Evolutionary conservation across 2,888 invertebrate species (phyloP), one percentile per base, ranked within the genome.

Genomic region (Crocallis elinguaria): DNA sequence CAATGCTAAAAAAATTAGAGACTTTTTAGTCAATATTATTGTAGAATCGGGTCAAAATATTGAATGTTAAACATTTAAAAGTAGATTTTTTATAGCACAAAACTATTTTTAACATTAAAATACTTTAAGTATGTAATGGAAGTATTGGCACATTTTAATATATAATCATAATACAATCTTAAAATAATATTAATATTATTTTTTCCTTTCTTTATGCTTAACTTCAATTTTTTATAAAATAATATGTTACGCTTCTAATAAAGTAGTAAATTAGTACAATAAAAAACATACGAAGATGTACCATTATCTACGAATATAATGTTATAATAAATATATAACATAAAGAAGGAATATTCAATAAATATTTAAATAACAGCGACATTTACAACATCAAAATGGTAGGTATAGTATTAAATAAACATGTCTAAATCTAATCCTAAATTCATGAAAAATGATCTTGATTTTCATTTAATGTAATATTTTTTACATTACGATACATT

Each of bases 141-240:
- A 49, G 41, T 46, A 46, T 58, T 58, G 58, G 58, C 58, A 58
- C 58, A 50, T 50, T 38, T 39, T 48, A 66, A 66, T 62, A 54
- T 23, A 37, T 3, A 29, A 67, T 56, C 38, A 33, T 29, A 35
- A 35, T 54, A n/a, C 14, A 25, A 32, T 32, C 11, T 35, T 13
- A 14, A 37, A 13, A 11, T 43, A 14, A 30, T 12, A 12, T 3
- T 14, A 11, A 36, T 19, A 36, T 21, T 11, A 13, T 4, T 32
- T 32, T 13, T n/a, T 2, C 11, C 11, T 16, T 16, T n/a, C 3
- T n/a, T 16, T n/a, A 19, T 29, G 7, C 6, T 9, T 32, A 5
- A 32, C 2, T 35, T 35, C 19, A 35, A 35, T 6, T 19, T 6
- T 19, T 19, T 13, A 19, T 0, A 4, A 33, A 1, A 33, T 35